Percentiles rank a stretch among this genome's conserved stretches.
These are phyloP conservation scores for Nyleta sp. DNA, from an alignment of 2,888 invertebrate genomes.

Conservation along the genomic window DNA sequence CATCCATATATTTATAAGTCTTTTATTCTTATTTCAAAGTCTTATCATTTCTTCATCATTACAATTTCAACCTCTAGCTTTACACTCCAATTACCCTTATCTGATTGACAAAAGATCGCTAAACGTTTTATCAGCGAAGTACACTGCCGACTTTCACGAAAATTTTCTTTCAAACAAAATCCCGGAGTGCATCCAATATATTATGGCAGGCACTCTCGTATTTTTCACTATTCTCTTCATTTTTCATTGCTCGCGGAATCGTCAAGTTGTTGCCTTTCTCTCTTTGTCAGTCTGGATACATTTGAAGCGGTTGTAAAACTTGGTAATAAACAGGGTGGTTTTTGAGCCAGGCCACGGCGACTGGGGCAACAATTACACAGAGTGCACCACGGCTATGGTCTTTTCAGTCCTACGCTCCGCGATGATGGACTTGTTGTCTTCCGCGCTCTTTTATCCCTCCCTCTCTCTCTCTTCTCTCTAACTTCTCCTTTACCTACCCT, in stretches of 20 bases:
- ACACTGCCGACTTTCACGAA: constrained; percentile 25
- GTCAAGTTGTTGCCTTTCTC: constrained; percentile 60
- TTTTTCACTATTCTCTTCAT: constrained; percentile 47
- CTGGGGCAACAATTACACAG: constrained; percentile 77
- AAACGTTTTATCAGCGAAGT: constrained; percentile 13
- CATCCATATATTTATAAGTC: too few relatives aligned
- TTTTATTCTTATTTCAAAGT: too few relatives aligned
- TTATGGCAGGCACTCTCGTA: constrained; percentile 45
- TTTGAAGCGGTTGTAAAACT: constrained; percentile 75
- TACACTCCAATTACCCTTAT: constrained; percentile 5
- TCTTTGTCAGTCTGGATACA: constrained; percentile 67
- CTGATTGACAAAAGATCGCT: constrained; percentile 5
- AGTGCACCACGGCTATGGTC: constrained; percentile 75
- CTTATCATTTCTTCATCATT: background rate
- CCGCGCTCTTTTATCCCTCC: constrained; percentile 67
- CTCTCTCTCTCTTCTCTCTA: constrained; percentile 16
- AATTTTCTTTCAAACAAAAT: constrained; percentile 35
- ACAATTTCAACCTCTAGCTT: background rate
- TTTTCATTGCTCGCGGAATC: constrained; percentile 42
- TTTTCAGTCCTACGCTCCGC: constrained; percentile 72
- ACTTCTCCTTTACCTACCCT: constrained; percentile 44
- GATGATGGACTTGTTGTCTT: constrained; percentile 77
- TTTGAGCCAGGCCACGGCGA: constrained; percentile 74
- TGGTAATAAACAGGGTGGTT: constrained; percentile 74
- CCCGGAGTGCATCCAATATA: constrained; percentile 43